phyloP scores from a whole-genome alignment of 1,140 invertebrate genomes.

The Solenopsis fugax region DNA sequence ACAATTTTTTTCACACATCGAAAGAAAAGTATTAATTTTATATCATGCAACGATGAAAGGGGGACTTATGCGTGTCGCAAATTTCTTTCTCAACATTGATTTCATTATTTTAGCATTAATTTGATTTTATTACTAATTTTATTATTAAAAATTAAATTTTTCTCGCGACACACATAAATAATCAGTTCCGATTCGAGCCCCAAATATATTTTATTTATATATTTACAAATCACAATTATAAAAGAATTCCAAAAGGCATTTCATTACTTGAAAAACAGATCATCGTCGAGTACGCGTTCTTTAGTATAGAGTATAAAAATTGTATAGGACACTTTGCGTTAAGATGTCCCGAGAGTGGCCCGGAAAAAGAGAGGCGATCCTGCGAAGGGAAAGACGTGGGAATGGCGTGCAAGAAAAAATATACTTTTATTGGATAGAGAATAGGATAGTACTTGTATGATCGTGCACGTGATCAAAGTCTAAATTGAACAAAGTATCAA shows the following conservation, averaged over 20 bases:
- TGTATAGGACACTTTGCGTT: background rate
- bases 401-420: conserved; percentile 52
- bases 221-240: conserved; percentile 23
- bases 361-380: conserved; percentile 42
- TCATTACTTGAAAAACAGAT: conserved; percentile 7
- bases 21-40: background rate
- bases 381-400: conserved; percentile 41
- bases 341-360: conserved; percentile 3
- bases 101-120: background rate
- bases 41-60: background rate
- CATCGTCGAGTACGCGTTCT: background rate
- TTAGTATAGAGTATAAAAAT: conserved; percentile 32
- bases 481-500: conserved; percentile 13
- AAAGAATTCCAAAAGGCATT: conserved; percentile 19
- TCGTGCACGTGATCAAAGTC: conserved; percentile 21
- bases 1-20: background rate
- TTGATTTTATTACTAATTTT: background rate
- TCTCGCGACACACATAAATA: background rate
- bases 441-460: conserved; percentile 51
- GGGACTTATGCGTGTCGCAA: background rate
- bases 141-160: background rate
- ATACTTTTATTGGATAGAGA: conserved; percentile 42
- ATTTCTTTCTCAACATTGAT: background rate
- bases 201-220: conserved; percentile 19
- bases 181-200: conserved; percentile 10